Conservation (phyloP, 2,888 invertebrate species). For the Noctua comes region DNA sequence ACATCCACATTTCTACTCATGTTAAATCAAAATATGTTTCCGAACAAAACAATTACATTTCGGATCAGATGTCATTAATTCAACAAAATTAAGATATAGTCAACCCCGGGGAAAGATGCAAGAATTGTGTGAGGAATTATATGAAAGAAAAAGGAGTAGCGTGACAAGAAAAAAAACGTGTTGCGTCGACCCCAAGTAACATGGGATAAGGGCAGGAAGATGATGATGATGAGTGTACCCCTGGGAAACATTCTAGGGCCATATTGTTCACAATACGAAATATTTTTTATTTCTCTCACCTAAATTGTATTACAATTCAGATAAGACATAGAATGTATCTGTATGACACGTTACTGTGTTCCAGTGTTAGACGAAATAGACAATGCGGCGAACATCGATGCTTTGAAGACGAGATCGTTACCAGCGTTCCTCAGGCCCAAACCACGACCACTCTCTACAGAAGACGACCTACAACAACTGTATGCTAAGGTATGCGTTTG, state of each 20-base stretch:
- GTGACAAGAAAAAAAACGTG: too few species aligned
- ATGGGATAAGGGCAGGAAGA: too few species aligned
- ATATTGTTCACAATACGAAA: conserved; percentile 32
- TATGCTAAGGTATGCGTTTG: conserved; percentile 91
- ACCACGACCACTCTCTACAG: conserved; percentile 92
- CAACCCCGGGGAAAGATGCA: not conserved
- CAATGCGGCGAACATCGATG: conserved; percentile 82
- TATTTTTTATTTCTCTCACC: not conserved
- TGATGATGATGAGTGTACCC: too few species aligned
- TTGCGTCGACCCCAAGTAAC: too few species aligned
- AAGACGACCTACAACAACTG: conserved; percentile 92
- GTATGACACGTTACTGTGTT: not conserved
- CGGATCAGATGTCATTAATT: not conserved
- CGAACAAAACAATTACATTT: not conserved
- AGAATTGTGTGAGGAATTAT: too few species aligned
- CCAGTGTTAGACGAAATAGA: conserved; percentile 92
- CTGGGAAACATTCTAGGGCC: conserved; percentile 5
- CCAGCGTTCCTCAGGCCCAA: conserved; percentile 94
- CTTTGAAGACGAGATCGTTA: conserved; percentile 92
- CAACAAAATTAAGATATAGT: not conserved
- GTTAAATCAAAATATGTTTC: not conserved
- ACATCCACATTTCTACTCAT: not conserved
- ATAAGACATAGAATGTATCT: not conserved
- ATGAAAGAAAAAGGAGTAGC: too few species aligned
- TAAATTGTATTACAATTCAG: not conserved